Base-by-base conservation (phyloP, 1,140 invertebrate genomes). In the Orussus abietinus region DNA sequence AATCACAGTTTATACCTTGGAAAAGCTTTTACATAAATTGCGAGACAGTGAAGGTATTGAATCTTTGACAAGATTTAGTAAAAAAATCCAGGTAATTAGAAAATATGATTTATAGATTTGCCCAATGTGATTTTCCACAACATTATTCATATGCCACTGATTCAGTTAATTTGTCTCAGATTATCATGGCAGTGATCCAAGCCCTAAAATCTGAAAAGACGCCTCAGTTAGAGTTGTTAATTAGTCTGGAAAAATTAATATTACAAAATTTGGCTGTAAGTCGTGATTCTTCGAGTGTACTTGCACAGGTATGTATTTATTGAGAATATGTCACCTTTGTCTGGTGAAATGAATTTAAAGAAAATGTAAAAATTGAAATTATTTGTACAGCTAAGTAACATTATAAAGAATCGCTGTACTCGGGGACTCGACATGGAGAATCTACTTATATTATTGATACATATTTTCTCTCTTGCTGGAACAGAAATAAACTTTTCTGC, bases 401-500 rank as follows among this genome's bases (percentile, higher is more conserved):
- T 83, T 15, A 75, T 83, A 45, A 78, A 76, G 57, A 76, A 71
- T 5, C 69, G 80, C 21, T 65, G 70, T 47, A 72, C 77, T 0
- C 67, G 75, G 38, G 73, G 75, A 29, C 52, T 84, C 1, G 62
- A 75, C 0, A 63, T 83, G 34, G 80, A 82, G 43, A 78, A 79
- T 55, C 64, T 85, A 3, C 56, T 85, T 3, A 72, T 75, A 4
- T 57, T 85, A 7, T 56, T 83, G 5, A 72, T 82, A 12, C 72
- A 80, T 53, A 61, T 82, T n/a, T 84, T 81, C 50, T 78, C 82
- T 2, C 55, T 84, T 2, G 74, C 70, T 42, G 82, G 80, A 2
- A 76, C 69, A 1, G 77, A 80, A 45, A 73, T 80, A 13, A 60
- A 66, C 4, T 80, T 82, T 55, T 66, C 75, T 6, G 47, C 62